Evolutionary conservation across 2,888 invertebrate species (phyloP), one percentile per base, ranked within the genome.

Genomic region (Steinernema carpocapsae): DNA sequence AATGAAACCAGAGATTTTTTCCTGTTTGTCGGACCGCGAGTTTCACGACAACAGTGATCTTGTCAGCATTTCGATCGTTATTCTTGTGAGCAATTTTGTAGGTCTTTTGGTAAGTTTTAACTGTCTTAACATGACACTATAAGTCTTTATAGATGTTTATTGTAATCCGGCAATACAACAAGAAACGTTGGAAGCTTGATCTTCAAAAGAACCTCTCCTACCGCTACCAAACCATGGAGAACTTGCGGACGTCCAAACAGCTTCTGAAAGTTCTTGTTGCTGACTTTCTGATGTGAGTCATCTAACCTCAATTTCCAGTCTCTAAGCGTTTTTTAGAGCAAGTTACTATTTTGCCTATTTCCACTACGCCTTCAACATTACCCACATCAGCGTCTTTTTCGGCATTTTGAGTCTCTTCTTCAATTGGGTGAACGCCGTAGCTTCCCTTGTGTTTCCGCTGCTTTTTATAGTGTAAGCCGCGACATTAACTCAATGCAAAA

Each of bases 211-310:
- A 32, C 2, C 64, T 64, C 64, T 64, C 64, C 17, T 29, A 64
- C 29, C 64, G 64, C 37, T 64, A 64, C 29, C 64, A 64, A n/a
- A 64, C 29, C 64, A 37, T 64, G 37, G 64, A 64, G n/a, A 64
- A 64, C n/a, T 14, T 64, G 32, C 64, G 64, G 1, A 64, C 64
- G 12, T 64, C 64, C 10, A 64, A 64, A 17, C 64, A 64, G 32
- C 64, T 64, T 17, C 32, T 64, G 2, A 64, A 64, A 17, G 64
- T 37, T 1, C 10, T 64, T 17, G 14, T 64, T 32, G 64, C 64
- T 12, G 64, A 64, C 14, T 64, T 64, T 19, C 7, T 64, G 29
- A 64, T 64, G 64, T 32, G 32, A 32, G 32, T 7, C 14, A 10
- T 37, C n/a, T 19, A 17, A 6, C n/a, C 2, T 64, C 29, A 2